Evolutionary conservation across 2,888 invertebrate species (phyloP).

Genomic region (Hemaris fuciformis): DNA sequence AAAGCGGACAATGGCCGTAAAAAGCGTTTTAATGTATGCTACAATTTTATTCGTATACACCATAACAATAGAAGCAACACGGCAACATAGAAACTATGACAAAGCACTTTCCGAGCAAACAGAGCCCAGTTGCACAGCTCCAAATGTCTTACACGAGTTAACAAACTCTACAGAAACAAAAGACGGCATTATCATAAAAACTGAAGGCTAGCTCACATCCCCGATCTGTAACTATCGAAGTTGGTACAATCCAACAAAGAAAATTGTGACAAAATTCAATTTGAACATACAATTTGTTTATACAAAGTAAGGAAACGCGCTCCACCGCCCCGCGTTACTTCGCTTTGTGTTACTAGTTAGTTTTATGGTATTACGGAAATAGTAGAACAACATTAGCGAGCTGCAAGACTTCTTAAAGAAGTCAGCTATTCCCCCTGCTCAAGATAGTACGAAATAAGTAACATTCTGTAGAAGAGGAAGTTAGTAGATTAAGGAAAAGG

Average conservation of each 20-base stretch:
- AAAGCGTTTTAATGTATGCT: constrained; percentile 2
- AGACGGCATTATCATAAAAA: neutral
- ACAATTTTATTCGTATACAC: neutral
- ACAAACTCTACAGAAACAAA: neutral
- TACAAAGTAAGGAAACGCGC: constrained; percentile 1
- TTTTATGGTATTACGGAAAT: constrained; percentile 8
- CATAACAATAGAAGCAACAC: neutral
- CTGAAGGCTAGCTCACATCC: neutral
- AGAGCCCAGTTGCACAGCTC: neutral
- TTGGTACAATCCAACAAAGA: constrained; percentile 18
- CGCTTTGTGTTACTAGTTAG: constrained; percentile 13
- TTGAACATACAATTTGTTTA: constrained; percentile 16
- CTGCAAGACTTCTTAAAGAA: neutral
- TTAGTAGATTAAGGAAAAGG: no score
- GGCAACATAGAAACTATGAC: neutral
- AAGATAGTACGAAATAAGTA: no score
- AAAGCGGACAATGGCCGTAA: neutral
- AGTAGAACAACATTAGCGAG: neutral
- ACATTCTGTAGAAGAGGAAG: no score
- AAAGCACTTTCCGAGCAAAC: neutral
- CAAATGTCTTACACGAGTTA: neutral
- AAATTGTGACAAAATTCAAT: constrained; percentile 23
- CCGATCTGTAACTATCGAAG: neutral
- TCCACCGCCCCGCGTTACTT: neutral
- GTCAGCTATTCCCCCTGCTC: no score